Conservation (phyloP, 2,888 invertebrate genomes). For the Athripsodes cinereus region DNA sequence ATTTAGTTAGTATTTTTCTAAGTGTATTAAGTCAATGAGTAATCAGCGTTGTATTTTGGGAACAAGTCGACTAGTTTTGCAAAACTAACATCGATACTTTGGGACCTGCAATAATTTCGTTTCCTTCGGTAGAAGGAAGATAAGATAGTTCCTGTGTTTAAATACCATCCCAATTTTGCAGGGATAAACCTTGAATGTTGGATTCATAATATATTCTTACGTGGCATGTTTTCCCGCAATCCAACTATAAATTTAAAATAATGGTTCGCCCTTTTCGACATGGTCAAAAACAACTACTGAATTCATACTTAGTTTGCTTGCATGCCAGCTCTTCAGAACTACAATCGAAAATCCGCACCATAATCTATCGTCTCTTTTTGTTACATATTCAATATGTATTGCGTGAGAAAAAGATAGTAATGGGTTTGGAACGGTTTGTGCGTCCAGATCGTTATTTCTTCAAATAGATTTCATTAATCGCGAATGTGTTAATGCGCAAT, state of each 20-base stretch:
- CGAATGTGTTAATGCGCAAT: slow-evolving; percentile 12
- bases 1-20: too few species aligned
- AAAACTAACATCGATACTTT: too few species aligned
- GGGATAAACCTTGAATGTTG: too few species aligned
- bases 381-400: not conserved
- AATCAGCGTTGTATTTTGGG: too few species aligned
- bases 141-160: too few species aligned
- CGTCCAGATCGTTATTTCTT: slow-evolving; percentile 2
- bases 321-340: not conserved
- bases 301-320: not conserved
- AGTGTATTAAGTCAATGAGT: too few species aligned
- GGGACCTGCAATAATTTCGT: too few species aligned
- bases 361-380: not conserved
- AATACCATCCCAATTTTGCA: too few species aligned
- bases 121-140: too few species aligned
- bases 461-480: slow-evolving; percentile 13
- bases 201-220: not conserved
- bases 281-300: slow-evolving; percentile 1
- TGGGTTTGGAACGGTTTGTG: not conserved
- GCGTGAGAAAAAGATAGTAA: slow-evolving; percentile 3
- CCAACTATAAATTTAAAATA: not conserved
- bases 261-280: not conserved
- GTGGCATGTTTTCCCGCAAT: not conserved
- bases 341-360: not conserved
- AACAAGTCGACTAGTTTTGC: too few species aligned